Evolutionary conservation across 2,113 vertebrate genomes (phyloP).

Genomic region (Petroica traversi): DNA sequence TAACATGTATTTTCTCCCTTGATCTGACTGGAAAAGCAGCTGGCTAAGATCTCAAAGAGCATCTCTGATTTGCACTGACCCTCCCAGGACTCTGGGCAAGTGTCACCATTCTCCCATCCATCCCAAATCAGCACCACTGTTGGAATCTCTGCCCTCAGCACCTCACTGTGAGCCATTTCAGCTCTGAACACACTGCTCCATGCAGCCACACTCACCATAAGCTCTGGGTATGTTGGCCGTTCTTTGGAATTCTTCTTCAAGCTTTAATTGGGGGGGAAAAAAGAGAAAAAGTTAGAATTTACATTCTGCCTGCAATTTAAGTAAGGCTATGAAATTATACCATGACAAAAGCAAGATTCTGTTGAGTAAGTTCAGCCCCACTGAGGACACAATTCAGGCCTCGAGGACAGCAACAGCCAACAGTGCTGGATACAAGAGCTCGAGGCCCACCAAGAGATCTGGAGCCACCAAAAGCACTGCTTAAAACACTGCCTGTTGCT

Average conservation of each 20-base stretch:
- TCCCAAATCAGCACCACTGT: not conserved
- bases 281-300: not conserved
- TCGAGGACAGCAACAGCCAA: not conserved
- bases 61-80: not conserved
- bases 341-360: not conserved
- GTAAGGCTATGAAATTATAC: not conserved
- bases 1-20: not conserved
- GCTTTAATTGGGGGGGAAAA: conserved; percentile 62
- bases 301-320: not conserved
- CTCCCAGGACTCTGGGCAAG: not conserved
- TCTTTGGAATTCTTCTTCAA: conserved; percentile 99
- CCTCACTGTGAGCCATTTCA: not conserved
- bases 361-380: not conserved
- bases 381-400: not conserved
- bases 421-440: not conserved
- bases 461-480: not conserved
- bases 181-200: not conserved
- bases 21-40: not conserved
- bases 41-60: not conserved
- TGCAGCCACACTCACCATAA: conserved; percentile 86
- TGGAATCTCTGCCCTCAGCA: not conserved
- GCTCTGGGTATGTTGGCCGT: conserved; percentile 92
- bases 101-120: not conserved
- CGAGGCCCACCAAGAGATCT: not conserved
- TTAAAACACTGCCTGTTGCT: not conserved